Evolutionary conservation across 2,888 invertebrate genomes (phyloP).

Genomic region (Aleiodes alternator): DNA sequence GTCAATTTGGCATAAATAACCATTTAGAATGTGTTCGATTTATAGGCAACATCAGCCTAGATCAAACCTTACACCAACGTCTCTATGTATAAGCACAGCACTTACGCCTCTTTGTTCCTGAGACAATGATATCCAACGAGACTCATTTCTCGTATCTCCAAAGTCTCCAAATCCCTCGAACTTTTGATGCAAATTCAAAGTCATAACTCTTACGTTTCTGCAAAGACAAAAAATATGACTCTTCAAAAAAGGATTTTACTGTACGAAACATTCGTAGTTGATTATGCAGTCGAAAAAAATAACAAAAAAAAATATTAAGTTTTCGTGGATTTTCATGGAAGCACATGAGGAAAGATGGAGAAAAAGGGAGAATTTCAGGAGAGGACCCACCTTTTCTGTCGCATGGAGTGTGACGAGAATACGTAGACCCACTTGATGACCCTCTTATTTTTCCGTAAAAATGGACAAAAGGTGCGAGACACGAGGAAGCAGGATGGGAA

Average conservation of each 20-base stretch:
- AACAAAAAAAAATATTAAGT: background rate
- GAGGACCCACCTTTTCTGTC: conserved; percentile 6
- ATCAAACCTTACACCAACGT: too few relatives aligned
- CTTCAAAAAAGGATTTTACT: conserved; percentile 18
- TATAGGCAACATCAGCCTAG: too few relatives aligned
- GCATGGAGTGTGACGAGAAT: conserved; percentile 21
- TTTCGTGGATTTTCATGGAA: conserved; percentile 16
- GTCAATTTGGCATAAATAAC: too few relatives aligned
- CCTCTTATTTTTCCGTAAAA: conserved; percentile 32
- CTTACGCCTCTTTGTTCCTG: too few relatives aligned
- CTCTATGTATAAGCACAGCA: too few relatives aligned
- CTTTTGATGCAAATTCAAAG: conserved; percentile 31
- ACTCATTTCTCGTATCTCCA: background rate
- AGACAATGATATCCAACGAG: too few relatives aligned
- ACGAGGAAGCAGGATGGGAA: conserved; percentile 6
- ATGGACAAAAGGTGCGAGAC: conserved; percentile 10
- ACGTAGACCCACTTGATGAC: conserved; percentile 38
- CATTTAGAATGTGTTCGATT: too few relatives aligned
- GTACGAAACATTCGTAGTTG: background rate
- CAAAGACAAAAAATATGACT: conserved; percentile 17
- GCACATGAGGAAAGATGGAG: conserved; percentile 22
- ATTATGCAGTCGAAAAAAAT: background rate
- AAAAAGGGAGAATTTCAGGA: conserved; percentile 6
- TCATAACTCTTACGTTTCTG: background rate
- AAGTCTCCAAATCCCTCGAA: conserved; percentile 7